Percentiles rank a stretch among this genome's conserved stretches.
phyloP scores from a whole-genome alignment of 2,797 vertebrate genomes.

The Astyanax mexicanus region DNA sequence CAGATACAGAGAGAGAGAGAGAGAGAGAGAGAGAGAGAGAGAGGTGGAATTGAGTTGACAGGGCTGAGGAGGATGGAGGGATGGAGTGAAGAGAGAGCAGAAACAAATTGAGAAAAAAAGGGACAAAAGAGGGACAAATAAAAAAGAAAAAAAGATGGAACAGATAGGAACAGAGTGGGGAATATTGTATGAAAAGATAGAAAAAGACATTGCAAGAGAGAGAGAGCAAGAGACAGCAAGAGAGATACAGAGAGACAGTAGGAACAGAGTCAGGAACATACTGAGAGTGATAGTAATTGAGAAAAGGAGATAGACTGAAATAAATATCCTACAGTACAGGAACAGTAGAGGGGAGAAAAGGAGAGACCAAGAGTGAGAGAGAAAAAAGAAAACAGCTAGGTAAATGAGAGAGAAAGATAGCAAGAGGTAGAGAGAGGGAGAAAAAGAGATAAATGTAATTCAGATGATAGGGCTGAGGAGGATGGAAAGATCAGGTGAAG shows the following conservation, averaged over 20 bases:
- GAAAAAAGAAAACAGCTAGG: not conserved
- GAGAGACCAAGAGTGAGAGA: not conserved
- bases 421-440: not conserved
- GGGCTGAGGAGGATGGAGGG: constrained; percentile 26
- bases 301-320: not conserved
- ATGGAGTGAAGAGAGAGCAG: not conserved
- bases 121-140: too few relatives aligned
- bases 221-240: not conserved
- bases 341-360: too few relatives aligned
- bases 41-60: constrained; percentile 12
- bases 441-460: not conserved
- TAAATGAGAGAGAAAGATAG: not conserved
- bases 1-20: constrained; percentile 8
- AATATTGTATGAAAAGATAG: too few relatives aligned
- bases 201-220: too few relatives aligned
- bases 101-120: too few relatives aligned
- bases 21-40: constrained; percentile 18
- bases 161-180: not conserved
- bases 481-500: not conserved
- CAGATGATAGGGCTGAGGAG: too few relatives aligned
- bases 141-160: too few relatives aligned
- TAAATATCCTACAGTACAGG: too few relatives aligned
- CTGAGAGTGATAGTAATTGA: not conserved
- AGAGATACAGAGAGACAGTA: not conserved
- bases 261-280: not conserved